Conservation (phyloP, 1,140 invertebrate species). For the Gonioctena quinquepunctata region DNA sequence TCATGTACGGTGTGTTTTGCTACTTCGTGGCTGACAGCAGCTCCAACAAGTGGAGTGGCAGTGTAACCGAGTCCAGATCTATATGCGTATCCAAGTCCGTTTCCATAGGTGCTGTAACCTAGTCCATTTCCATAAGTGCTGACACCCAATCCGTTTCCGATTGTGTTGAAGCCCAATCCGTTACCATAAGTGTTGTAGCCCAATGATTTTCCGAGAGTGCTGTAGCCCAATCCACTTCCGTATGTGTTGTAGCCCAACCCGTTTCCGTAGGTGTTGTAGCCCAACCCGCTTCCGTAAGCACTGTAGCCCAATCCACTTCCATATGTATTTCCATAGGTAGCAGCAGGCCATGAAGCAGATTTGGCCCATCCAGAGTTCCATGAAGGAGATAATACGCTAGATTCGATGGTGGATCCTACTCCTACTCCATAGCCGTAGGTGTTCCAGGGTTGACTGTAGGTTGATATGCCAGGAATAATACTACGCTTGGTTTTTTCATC, state of each 20-base stretch:
- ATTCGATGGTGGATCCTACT: neutral
- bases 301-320: neutral
- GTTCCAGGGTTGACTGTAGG: too few relatives aligned
- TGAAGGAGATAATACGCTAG: too few relatives aligned
- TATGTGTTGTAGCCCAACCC: neutral
- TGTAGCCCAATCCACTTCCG: neutral
- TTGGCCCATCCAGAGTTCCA: neutral
- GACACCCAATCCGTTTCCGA: neutral
- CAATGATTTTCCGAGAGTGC: too few relatives aligned
- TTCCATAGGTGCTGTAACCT: neutral
- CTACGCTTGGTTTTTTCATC: constrained; percentile 3
- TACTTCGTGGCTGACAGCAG: constrained; percentile 12
- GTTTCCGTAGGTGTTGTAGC: neutral
- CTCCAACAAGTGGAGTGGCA: neutral
- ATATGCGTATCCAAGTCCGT: neutral
- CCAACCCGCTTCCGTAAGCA: neutral
- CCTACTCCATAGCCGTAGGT: neutral
- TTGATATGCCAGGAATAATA: neutral
- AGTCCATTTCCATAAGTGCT: neutral
- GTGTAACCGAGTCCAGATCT: too few relatives aligned
- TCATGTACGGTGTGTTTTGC: constrained; percentile 36
- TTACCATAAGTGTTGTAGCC: neutral
- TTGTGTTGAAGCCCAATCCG: neutral
- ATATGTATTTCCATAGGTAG: too few relatives aligned
- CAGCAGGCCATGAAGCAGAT: neutral